Evolutionary conservation across 2,113 vertebrate species (phyloP).

Genomic region (Chrysemys picta): DNA sequence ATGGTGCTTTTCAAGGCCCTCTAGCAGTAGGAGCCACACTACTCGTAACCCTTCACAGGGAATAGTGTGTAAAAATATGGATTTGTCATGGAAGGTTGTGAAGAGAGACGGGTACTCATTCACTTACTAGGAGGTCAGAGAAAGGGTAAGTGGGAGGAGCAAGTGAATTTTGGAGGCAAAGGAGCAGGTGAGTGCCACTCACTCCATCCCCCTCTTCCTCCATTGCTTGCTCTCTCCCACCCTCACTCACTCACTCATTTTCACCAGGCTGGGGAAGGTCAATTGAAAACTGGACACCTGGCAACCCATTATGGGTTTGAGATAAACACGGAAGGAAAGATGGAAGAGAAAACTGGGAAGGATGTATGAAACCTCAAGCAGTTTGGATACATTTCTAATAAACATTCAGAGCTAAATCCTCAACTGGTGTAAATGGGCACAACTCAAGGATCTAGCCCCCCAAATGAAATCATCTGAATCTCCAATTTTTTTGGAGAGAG

Average conservation of each 20-base stretch:
- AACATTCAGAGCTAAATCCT: background rate
- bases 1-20: constrained; percentile 21
- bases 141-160: constrained; percentile 7
- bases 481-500: background rate
- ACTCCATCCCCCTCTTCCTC: no score
- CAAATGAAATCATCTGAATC: background rate
- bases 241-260: no score
- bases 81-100: background rate
- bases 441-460: background rate
- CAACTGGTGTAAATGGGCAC: background rate
- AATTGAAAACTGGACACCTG: no score
- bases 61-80: background rate
- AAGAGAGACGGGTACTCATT: constrained; percentile 5
- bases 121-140: background rate
- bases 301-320: background rate
- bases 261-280: no score
- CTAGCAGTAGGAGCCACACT: constrained; percentile 3
- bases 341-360: background rate
- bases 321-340: background rate
- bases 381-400: background rate
- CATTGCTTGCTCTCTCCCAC: no score
- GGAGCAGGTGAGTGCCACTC: background rate
- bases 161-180: background rate
- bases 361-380: background rate
- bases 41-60: constrained; percentile 9